These are phyloP conservation scores for Selenia dentaria DNA, from an alignment of 2,888 invertebrate species.

Conservation along the genomic window DNA sequence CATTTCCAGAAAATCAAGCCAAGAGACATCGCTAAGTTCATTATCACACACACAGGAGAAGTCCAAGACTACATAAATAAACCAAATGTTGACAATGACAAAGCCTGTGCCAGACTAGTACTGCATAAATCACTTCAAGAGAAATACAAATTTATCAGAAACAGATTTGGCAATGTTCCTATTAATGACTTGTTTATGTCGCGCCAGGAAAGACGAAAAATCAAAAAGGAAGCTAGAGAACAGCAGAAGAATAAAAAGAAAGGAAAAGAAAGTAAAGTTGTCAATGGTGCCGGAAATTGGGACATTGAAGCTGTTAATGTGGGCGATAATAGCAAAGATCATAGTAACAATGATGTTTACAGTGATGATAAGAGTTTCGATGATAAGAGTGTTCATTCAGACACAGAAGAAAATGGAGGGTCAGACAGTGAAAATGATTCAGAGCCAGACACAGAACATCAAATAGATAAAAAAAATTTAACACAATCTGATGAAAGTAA, in stretches of 20 bases:
- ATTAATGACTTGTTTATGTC: conserved; percentile 76
- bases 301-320: conserved; percentile 52
- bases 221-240: conserved; percentile 69
- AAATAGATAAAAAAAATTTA: not conserved
- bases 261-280: conserved; percentile 42
- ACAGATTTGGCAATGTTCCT: conserved; percentile 63
- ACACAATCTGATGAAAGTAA: not conserved
- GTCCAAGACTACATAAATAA: conserved; percentile 64
- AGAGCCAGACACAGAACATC: conserved; percentile 8
- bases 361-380: conserved; percentile 14
- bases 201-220: conserved; percentile 64
- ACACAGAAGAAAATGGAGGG: conserved; percentile 2
- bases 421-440: conserved; percentile 21
- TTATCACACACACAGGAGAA: conserved; percentile 65
- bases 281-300: conserved; percentile 61
- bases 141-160: conserved; percentile 65
- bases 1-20: conserved; percentile 74
- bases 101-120: conserved; percentile 69
- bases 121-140: conserved; percentile 69
- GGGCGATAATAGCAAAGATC: conserved; percentile 27
- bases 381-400: conserved; percentile 13
- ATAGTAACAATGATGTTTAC: conserved; percentile 16
- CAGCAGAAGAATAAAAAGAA: conserved; percentile 63
- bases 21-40: conserved; percentile 69
- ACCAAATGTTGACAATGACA: conserved; percentile 62